A percentile compares a stretch with the other conserved stretches of the same genome.
These are phyloP conservation scores for Clistopyga incitator DNA, from an alignment of 2,888 invertebrate genomes.

Conservation along the genomic window DNA sequence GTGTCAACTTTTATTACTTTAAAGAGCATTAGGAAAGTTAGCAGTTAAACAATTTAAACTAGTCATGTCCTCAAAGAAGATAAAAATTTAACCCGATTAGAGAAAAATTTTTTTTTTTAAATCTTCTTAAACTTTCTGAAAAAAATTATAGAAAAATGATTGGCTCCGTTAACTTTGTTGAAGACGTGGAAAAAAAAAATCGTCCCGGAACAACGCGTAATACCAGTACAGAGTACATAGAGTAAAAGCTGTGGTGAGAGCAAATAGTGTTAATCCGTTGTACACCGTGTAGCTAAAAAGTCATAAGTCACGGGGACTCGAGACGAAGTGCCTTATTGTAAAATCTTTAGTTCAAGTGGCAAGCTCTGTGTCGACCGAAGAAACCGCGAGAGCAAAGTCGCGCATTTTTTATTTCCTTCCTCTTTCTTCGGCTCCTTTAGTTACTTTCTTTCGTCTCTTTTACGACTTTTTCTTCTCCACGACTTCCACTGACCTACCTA, in stretches of 20 bases:
- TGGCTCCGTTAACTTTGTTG: not conserved
- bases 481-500: conserved; percentile 40
- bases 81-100: no score
- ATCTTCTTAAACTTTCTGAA: not conserved
- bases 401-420: not conserved
- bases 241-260: conserved; percentile 6
- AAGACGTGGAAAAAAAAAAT: conserved; percentile 3
- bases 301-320: not conserved
- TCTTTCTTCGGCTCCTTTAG: not conserved
- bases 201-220: conserved; percentile 27
- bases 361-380: not conserved
- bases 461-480: not conserved
- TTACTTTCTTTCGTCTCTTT: conserved; percentile 3
- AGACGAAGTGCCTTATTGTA: conserved; percentile 14
- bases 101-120: no score
- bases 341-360: not conserved
- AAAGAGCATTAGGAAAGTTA: no score
- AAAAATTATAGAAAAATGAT: not conserved
- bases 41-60: no score
- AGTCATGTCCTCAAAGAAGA: no score
- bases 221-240: not conserved
- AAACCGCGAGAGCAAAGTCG: not conserved
- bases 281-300: not conserved
- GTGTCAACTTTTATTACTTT: no score
- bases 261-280: not conserved